A percentile compares a stretch with the other conserved stretches of the same genome.
Conservation (phyloP, 2,797 vertebrate species). For the Thalassophryne amazonica region DNA sequence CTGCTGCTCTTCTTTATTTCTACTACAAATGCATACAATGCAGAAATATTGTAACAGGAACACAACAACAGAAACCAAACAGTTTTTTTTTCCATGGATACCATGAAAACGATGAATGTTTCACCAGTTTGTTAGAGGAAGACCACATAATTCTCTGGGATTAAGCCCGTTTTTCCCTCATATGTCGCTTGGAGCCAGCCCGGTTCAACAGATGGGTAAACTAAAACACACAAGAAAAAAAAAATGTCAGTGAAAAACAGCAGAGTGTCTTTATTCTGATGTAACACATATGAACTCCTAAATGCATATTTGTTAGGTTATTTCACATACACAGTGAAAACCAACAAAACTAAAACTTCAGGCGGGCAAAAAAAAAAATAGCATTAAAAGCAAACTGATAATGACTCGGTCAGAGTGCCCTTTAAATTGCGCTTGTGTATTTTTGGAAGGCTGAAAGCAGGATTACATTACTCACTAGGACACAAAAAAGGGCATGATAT, state of each 20-base stretch:
- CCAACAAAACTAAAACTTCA: neutral
- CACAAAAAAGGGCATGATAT: neutral
- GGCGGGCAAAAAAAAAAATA: conserved; percentile 2
- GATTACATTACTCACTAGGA: neutral
- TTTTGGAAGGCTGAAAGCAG: conserved; percentile 6
- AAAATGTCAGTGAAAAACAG: neutral
- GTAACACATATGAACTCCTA: conserved; percentile 1
- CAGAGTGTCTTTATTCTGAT: neutral
- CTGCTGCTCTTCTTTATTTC: conserved; percentile 1
- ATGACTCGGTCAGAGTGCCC: conserved; percentile 16
- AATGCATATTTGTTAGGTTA: neutral
- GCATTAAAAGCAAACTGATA: conserved; percentile 11
- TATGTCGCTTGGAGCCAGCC: conserved; percentile 96
- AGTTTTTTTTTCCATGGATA: conserved; percentile 86
- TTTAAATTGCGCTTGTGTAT: conserved; percentile 7
- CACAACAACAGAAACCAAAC: conserved; percentile 7
- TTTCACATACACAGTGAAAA: neutral
- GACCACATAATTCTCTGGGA: conserved; percentile 94
- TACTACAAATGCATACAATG: conserved; percentile 8
- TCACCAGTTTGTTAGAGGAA: conserved; percentile 82
- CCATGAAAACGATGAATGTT: conserved; percentile 84
- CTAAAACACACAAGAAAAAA: conserved; percentile 59
- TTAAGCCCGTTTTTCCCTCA: conserved; percentile 90
- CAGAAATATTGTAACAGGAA: conserved; percentile 16
- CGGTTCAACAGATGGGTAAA: conserved; percentile 92